Conservation (phyloP, 2,888 invertebrate species). For the Pegoplata infirma region DNA sequence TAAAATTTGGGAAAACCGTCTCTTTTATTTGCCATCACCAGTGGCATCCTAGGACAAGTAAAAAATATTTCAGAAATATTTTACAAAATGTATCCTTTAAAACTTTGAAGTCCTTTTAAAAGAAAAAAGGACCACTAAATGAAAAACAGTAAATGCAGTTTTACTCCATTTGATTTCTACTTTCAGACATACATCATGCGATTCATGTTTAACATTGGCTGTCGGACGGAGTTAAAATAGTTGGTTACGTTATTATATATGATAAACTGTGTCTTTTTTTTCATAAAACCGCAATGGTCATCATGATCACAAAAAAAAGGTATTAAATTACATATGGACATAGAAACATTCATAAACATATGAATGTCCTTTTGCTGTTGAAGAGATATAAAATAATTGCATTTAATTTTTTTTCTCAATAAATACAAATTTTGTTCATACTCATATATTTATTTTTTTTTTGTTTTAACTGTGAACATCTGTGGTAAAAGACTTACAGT, state of each 20-base stretch:
- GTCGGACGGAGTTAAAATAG: no score
- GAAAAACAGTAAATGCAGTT: no score
- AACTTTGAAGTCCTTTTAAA: no score
- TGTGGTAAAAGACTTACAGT: conserved; percentile 56
- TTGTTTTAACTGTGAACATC: conserved; percentile 58
- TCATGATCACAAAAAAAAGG: conserved; percentile 25
- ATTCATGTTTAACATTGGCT: no score
- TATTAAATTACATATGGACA: conserved; percentile 55
- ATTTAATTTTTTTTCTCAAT: conserved; percentile 42
- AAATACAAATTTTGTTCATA: conserved; percentile 13
- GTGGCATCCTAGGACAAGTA: no score
- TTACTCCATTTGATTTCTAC: no score
- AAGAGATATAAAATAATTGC: conserved; percentile 56
- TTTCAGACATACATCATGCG: no score
- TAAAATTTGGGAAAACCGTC: no score
- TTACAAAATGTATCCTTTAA: no score
- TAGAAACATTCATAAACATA: conserved; percentile 23
- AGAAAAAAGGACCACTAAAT: no score
- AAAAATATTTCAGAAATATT: no score
- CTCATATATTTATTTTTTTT: neutral
- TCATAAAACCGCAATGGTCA: conserved; percentile 52
- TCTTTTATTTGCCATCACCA: no score
- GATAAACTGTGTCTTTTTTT: conserved; percentile 15
- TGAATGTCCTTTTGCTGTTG: conserved; percentile 56
- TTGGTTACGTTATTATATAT: conserved; percentile 26